Base-by-base conservation (phyloP, 2,888 invertebrate genomes). In the Stenodera caucasica region DNA sequence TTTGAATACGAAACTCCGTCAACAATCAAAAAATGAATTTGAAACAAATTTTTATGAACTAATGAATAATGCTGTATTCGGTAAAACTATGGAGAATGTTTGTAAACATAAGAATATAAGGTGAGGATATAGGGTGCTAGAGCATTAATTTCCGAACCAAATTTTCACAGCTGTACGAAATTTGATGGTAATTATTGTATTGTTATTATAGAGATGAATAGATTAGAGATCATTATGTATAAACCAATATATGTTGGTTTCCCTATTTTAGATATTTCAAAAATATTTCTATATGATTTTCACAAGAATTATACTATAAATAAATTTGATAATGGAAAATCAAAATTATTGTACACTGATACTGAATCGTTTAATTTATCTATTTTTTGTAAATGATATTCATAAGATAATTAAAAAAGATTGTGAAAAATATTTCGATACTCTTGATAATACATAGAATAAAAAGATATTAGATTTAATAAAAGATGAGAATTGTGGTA, bases 51-150 rank as follows among this genome's bases (percentile, higher is more conserved):
- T 15, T 5, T 49, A 67, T 58, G 80, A 80, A 67, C 57, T 77
- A 12, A 70, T 77, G 71, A 77, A 77, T 58, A 78, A 80, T 63
- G 60, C 62, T 0, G 63, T 68, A 0, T 70, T 59, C 49, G 70
- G 66, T 2, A 79, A 79, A 67, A 74, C 73, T 5, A 78, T 78
- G 74, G 77, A 77, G 65, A 78, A 79, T 68, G 73, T 75, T n/a
- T 59, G 76, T 55, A 77, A 77, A 51, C 67, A 70, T 62, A 69
- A 72, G 15, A 71, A 75, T 64, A 67, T 82, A 65, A 26, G 70
- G 70, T 67, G 60, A 60, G 7, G 60, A 56, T 18, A 59, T 70
- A 72, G 70, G 75, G 50, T 6, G 50, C 50, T 29, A 21, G 6
- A 21, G 14, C 15, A 1, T 21, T 50, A 50, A 23, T 50, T 3